Conservation (phyloP, 2,797 vertebrate genomes). For the Gadopsis bispinosus region DNA sequence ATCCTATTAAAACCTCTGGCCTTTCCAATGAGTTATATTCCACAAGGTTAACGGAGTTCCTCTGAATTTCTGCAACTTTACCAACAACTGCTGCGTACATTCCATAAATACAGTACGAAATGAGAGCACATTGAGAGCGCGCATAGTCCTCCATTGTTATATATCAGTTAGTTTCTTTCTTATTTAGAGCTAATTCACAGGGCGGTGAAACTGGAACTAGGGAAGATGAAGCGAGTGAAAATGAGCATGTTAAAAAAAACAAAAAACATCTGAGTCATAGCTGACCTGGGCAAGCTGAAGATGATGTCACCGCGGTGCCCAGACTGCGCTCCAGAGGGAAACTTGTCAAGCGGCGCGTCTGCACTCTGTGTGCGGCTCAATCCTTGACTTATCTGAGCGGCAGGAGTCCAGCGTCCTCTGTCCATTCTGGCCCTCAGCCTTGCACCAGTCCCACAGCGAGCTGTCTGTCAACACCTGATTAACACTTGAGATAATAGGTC, state of each 20-base stretch:
- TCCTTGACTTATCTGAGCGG: constrained; percentile 51
- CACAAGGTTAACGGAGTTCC: constrained; percentile 57
- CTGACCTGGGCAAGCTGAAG: constrained; percentile 27
- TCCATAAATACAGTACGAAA: constrained; percentile 66
- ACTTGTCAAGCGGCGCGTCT: constrained; percentile 21
- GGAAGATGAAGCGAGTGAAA: constrained; percentile 40
- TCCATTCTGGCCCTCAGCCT: constrained; percentile 62
- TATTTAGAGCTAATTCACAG: constrained; percentile 63
- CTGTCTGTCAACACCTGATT: constrained; percentile 83
- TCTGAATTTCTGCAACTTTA: constrained; percentile 62
- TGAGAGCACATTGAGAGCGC: constrained; percentile 40
- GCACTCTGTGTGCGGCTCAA: constrained; percentile 31
- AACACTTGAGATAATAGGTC: constrained; percentile 85
- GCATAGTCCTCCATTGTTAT: constrained; percentile 35
- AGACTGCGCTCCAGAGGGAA: constrained; percentile 47
- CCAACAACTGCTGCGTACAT: constrained; percentile 44
- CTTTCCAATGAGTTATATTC: constrained; percentile 47
- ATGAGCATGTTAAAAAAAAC: constrained; percentile 21
- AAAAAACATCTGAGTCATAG: constrained; percentile 66
- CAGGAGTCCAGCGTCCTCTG: constrained; percentile 59
- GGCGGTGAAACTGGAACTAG: constrained; percentile 59
- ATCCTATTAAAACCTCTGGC: constrained; percentile 45
- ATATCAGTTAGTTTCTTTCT: constrained; percentile 42
- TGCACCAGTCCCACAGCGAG: constrained; percentile 66
- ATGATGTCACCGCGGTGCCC: constrained; percentile 55